Base-by-base conservation (phyloP, 2,888 invertebrate species). In the Andrena bucephala region DNA sequence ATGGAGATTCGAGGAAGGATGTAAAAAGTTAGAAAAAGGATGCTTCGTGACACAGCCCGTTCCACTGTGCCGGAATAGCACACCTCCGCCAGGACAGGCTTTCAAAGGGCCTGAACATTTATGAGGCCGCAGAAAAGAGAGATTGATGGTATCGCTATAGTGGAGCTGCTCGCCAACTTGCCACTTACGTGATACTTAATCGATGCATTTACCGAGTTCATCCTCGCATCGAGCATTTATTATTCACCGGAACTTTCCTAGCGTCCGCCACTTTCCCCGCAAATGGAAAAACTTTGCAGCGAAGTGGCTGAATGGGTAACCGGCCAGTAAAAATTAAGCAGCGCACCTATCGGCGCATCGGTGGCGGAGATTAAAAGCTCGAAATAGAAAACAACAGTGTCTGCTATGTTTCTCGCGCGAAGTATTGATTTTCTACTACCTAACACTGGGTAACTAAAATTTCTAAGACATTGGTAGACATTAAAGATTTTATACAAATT, bases 111-210 rank as follows among this genome's bases (percentile, higher is more conserved):
- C n/a, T 24, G 60, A 65, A 65, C 77, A 27, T 50, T 71, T 62
- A 50, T 20, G 63, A 54, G 36, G 29, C 42, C 36, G 33, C 16
- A 16, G 42, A 42, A 36, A 27, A 27, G 65, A 33, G 33, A 52
- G 81, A 81, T 77, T 59, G 77, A 77, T 68, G 70, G 54, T 69
- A 50, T 42, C 72, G 33, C 36, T 73, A 31, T 63, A 60, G 62
- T 59, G 54, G 48, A 48, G 68, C 65, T 57, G 63, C 24, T 36
- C 72, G 20, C 57, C 52, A 77, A 77, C 68, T 77, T 77, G 24
- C 63, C 52, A 72, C 72, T 73, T 72, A 62, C 70, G 42, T 0
- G 31, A 63, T 50, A 59, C 54, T 65, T 77, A 77, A 77, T 77
- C 70, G 70, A 77, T 70, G 62, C 63, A 70, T 65, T 69, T 52